These are phyloP conservation scores for Drosophila novamexicana DNA, from an alignment of 1,140 invertebrate genomes.

Conservation along the genomic window DNA sequence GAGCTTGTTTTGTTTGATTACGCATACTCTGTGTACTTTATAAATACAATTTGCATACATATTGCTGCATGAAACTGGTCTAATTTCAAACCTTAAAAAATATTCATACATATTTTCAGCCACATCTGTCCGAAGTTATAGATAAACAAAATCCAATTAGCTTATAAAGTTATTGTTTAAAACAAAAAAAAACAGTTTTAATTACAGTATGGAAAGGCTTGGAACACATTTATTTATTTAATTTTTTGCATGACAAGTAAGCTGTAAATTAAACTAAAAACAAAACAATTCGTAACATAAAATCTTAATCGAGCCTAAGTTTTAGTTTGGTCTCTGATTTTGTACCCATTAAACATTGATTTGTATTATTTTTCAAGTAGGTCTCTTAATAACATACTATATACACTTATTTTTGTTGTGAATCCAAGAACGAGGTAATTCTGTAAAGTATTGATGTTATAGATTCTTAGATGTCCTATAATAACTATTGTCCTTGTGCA, in stretches of 20 bases:
- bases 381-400: not conserved
- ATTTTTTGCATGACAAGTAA: not conserved
- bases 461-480: not conserved
- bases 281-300: too few species aligned
- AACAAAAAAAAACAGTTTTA: not conserved
- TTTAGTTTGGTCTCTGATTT: too few species aligned
- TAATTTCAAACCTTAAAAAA: too few species aligned
- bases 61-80: not conserved
- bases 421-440: conserved; percentile 2
- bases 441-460: not conserved
- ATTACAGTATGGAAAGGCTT: not conserved
- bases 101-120: too few species aligned
- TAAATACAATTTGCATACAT: not conserved
- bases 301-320: too few species aligned
- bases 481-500: conserved; percentile 8
- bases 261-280: too few species aligned
- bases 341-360: not conserved
- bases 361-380: conserved; percentile 13
- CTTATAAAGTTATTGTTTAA: not conserved
- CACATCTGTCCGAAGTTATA: too few species aligned
- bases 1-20: not conserved
- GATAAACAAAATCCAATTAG: too few species aligned
- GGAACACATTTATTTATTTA: not conserved
- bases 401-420: not conserved
- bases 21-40: not conserved